Evolutionary conservation across 2,888 invertebrate species (phyloP).

Genomic region (Limenitis camilla): DNA sequence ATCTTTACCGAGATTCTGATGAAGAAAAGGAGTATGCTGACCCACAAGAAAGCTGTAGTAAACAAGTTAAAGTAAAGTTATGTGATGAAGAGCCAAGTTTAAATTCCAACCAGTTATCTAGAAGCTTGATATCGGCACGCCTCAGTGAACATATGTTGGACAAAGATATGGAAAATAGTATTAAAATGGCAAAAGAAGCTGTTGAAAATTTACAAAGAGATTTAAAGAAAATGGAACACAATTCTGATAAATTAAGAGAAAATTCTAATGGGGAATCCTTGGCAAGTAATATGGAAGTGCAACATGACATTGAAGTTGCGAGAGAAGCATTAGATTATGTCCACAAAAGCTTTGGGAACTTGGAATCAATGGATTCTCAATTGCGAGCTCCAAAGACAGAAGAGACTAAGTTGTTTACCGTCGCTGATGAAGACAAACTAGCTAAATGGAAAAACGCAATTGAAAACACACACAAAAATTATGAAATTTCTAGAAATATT

Average conservation of each 20-base stretch:
- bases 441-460: constrained; percentile 57
- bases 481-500: constrained; percentile 50
- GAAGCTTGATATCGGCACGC: constrained; percentile 30
- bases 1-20: constrained; percentile 52
- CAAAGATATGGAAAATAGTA: constrained; percentile 51
- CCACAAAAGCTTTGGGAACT: constrained; percentile 43
- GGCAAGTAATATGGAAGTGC: constrained; percentile 42
- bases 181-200: constrained; percentile 57
- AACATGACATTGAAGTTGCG: constrained; percentile 51
- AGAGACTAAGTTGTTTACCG: constrained; percentile 30
- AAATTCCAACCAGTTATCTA: constrained; percentile 29
- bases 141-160: constrained; percentile 32
- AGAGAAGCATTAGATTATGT: constrained; percentile 51
- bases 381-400: constrained; percentile 34
- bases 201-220: constrained; percentile 55
- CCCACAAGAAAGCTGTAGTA: constrained; percentile 46
- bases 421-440: constrained; percentile 43
- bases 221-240: constrained; percentile 42
- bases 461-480: constrained; percentile 45
- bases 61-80: constrained; percentile 55
- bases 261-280: constrained; percentile 11
- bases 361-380: constrained; percentile 42
- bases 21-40: constrained; percentile 48
- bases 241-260: constrained; percentile 20
- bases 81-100: constrained; percentile 44